Evolutionary conservation across 1,140 invertebrate genomes (phyloP).

Genomic region (Drosophila navojoa): DNA sequence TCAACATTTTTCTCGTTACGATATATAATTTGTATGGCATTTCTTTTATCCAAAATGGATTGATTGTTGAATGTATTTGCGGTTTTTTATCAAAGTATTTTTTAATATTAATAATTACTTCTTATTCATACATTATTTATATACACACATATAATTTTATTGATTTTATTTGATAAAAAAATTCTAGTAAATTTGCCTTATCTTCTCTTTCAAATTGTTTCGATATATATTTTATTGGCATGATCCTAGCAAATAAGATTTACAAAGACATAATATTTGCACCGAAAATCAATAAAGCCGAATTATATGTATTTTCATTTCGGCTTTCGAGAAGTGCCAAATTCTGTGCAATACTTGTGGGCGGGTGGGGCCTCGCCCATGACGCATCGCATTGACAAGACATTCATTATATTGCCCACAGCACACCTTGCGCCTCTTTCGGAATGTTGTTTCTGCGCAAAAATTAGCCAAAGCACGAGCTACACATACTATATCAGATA

Average conservation of each 20-base stretch:
- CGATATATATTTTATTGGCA: background rate
- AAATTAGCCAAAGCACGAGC: background rate
- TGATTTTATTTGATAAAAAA: background rate
- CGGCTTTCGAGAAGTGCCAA: background rate
- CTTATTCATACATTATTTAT: no score
- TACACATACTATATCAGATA: conserved; percentile 2
- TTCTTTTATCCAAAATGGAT: no score
- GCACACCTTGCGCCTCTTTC: background rate
- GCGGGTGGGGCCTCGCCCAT: background rate
- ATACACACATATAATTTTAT: no score
- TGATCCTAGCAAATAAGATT: background rate
- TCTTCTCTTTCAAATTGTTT: background rate
- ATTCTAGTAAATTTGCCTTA: background rate
- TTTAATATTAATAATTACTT: no score
- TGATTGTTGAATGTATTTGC: no score
- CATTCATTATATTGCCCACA: conserved; percentile 2
- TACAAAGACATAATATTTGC: background rate
- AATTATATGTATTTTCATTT: background rate
- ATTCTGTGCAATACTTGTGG: background rate
- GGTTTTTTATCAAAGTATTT: no score
- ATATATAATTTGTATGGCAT: no score
- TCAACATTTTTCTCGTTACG: no score
- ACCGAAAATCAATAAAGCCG: background rate
- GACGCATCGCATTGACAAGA: conserved; percentile 10
- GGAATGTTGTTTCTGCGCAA: conserved; percentile 3